Evolutionary conservation across 2,113 vertebrate species (phyloP), one percentile per base, ranked within the genome.

Genomic region (Pygoscelis adeliae): DNA sequence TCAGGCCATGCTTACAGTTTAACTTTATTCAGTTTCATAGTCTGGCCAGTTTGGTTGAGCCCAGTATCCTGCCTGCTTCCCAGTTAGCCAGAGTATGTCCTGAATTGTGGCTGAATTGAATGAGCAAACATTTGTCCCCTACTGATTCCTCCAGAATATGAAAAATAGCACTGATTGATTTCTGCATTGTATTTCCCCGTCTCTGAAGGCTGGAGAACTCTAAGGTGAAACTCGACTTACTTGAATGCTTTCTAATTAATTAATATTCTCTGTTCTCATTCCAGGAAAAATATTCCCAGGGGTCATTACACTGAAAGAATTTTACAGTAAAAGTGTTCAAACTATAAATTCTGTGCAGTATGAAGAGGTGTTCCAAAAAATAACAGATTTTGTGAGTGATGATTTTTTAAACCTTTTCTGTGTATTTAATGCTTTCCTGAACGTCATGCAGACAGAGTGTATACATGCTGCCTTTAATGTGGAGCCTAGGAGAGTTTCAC

Each of bases 221-320:
- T 22, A n/a, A 58, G 15, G 29, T 79, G 67, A 92, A 65, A 58
- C 36, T 9, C 5, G 5, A 32, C 26, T 87, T 76, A n/a, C 5
- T 53, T 27, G 42, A 63, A 81, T 81, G 22, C 29, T 73, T 81
- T 77, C 55, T 71, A 67, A 77, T 83, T 58, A 74, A 89, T 82
- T 73, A 36, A 46, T 73, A 32, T 49, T 55, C 4, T 96, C 36
- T 96, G 38, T 62, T 98, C 92, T 83, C 40, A 67, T 98, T 98
- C 83, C 83, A 98, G 98, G 93, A 32, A 7, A 29, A 50, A 3
- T 59, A 71, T 98, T 67, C 79, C 93, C 97, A 55, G 96, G 62
- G 5, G 2, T 0, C 4, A 2, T 98, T 36, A 2, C 0, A 3
- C 2, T 97, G 22, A 0, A 0, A 0, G 0, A 0, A 27, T 0